These are phyloP conservation scores for Petroica traversi DNA, from an alignment of 2,113 vertebrate species.

Conservation along the genomic window DNA sequence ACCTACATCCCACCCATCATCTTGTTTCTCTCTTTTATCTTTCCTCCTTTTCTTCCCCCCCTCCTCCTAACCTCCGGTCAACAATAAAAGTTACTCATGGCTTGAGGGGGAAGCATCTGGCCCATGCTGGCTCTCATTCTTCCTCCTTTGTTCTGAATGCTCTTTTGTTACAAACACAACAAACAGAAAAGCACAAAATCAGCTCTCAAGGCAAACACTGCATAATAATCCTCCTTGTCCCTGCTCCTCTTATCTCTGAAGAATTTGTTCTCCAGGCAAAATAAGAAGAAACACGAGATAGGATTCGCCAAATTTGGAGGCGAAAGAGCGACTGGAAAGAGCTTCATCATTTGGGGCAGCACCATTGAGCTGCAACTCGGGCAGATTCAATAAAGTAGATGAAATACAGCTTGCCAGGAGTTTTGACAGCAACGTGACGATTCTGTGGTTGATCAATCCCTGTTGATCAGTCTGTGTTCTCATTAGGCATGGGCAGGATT, in stretches of 20 bases:
- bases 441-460: neutral
- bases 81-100: conserved; percentile 32
- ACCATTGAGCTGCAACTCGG: neutral
- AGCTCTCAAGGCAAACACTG: conserved; percentile 22
- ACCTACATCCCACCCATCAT: neutral
- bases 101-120: conserved; percentile 36
- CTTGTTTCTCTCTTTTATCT: conserved; percentile 33
- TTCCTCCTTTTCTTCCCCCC: neutral
- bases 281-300: conserved; percentile 16
- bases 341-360: neutral
- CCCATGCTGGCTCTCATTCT: neutral
- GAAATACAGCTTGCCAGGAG: neutral
- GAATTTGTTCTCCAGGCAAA: conserved; percentile 45
- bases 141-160: conserved; percentile 44
- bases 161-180: conserved; percentile 51
- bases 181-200: conserved; percentile 46
- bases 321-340: neutral
- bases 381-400: neutral
- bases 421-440: neutral
- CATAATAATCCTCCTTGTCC: conserved; percentile 12
- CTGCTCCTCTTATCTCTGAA: conserved; percentile 49
- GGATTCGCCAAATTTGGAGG: neutral
- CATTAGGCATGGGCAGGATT: neutral
- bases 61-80: neutral
- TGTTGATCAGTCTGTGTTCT: neutral